Base-by-base conservation (phyloP, 2,113 vertebrate genomes). In the Willisornis vidua region DNA sequence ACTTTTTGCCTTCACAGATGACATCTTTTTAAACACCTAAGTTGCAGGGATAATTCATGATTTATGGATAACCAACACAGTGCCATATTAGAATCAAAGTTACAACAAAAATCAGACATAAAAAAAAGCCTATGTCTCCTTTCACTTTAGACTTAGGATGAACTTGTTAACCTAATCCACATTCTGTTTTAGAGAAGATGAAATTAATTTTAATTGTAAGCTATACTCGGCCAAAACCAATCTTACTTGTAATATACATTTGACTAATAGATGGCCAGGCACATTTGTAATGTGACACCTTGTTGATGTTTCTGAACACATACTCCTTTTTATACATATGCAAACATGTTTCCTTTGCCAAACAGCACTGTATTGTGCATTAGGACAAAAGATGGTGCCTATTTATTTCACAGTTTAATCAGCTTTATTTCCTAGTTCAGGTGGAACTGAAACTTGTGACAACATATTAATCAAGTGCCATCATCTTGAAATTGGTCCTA, bases 241-340 rank as follows among this genome's bases (percentile, higher is more conserved):
- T 57, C 68, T n/a, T 51, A 73, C 65, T 59, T 95, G 70, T 49
- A 91, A 91, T 72, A 90, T 6, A 59, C 52, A 78, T 94, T n/a
- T 81, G 45, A 80, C 76, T 67, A 74, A 87, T 85, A 84, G 13
- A 72, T 9, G 11, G 26, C 22, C 35, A 66, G 37, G 90, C 63
- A 92, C 83, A 90, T 86, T 78, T 80, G 95, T 67, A 93, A 93
- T 19, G 51, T 63, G 59, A 93, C 20, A 95, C 73, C 35, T 84
- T 94, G 88, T 54, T 90, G 74, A 95, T 46, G 49, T 55, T 93
- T 88, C 88, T 88, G 75, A 83, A 80, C 35, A 81, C 11, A 22
- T 28, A 28, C 31, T 89, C 43, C 20, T 54, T 76, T 87, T 74
- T 23, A 94, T 94, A 72, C 61, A 84, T 54, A 84, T 19, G 54